Conservation (phyloP, 2,113 vertebrate species). For the Syrmaticus mikado region DNA sequence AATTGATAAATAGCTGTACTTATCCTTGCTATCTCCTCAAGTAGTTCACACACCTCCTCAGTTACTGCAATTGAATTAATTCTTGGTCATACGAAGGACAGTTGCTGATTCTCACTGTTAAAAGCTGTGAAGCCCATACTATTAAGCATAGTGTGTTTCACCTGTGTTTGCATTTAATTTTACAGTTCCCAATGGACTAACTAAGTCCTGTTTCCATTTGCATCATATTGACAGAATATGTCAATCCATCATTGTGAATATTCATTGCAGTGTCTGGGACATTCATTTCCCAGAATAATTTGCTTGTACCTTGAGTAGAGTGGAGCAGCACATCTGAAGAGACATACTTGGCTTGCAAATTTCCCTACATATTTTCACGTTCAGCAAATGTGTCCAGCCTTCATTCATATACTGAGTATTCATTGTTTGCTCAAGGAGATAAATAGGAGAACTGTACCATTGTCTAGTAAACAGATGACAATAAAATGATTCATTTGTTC, state of each 20-base stretch:
- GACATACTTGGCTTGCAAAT: neutral
- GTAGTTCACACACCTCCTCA: rapidly evolving
- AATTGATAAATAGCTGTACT: neutral
- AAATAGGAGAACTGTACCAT: neutral
- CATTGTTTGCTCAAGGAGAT: neutral
- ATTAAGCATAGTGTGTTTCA: neutral
- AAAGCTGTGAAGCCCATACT: neutral
- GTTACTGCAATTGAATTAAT: neutral
- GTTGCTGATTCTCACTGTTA: neutral
- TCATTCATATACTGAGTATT: neutral
- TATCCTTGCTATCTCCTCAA: neutral
- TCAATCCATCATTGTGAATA: neutral
- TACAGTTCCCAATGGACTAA: neutral
- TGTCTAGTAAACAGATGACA: neutral
- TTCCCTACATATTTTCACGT: neutral
- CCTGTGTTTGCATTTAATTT: neutral
- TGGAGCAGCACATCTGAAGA: neutral
- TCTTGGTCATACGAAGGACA: neutral
- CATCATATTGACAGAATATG: neutral
- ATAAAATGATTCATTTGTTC: neutral
- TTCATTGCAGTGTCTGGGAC: rapidly evolving
- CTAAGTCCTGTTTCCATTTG: neutral
- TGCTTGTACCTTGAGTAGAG: neutral
- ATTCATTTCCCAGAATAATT: neutral
- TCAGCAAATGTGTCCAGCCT: no score